These are phyloP conservation scores for Serrognathus titanus DNA, from an alignment of 2,888 invertebrate species.

Conservation along the genomic window DNA sequence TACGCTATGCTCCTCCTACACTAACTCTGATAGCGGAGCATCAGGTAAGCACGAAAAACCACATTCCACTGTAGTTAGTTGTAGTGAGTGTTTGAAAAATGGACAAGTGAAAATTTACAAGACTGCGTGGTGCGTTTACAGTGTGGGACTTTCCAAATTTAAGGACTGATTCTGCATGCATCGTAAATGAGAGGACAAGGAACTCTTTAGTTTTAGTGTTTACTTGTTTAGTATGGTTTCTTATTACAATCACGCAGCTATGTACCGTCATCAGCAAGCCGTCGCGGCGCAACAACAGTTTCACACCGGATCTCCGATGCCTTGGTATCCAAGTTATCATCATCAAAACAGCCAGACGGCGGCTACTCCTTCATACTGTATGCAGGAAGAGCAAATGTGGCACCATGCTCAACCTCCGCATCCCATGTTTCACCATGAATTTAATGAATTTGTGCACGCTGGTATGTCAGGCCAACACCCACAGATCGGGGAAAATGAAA, in stretches of 20 bases:
- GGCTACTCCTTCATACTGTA: constrained; percentile 32
- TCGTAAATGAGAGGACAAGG: constrained; percentile 2
- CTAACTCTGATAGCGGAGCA: constrained; percentile 13
- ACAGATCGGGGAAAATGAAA: constrained; percentile 42
- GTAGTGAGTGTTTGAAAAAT: background rate
- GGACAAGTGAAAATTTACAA: too few species aligned
- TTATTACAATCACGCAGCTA: constrained; percentile 65
- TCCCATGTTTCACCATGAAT: constrained; percentile 51
- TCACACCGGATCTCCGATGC: constrained; percentile 35
- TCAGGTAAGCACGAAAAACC: constrained; percentile 20
- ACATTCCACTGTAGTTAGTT: constrained; percentile 5
- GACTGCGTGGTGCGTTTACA: constrained; percentile 3
- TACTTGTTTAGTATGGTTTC: constrained; percentile 59
- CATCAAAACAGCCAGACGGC: constrained; percentile 45
- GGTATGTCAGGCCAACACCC: constrained; percentile 53
- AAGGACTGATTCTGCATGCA: background rate
- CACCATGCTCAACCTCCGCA: constrained; percentile 49
- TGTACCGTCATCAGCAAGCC: constrained; percentile 33
- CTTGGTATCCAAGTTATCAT: constrained; percentile 52
- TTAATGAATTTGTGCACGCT: constrained; percentile 43
- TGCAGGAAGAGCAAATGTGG: constrained; percentile 46
- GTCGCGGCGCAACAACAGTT: constrained; percentile 51
- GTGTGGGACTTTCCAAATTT: background rate
- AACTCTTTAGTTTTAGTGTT: constrained; percentile 5
- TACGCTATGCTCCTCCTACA: constrained; percentile 18